Base-by-base conservation (phyloP, 92 coral and sea anemone genomes). In the Epizoanthus rinbou region DNA sequence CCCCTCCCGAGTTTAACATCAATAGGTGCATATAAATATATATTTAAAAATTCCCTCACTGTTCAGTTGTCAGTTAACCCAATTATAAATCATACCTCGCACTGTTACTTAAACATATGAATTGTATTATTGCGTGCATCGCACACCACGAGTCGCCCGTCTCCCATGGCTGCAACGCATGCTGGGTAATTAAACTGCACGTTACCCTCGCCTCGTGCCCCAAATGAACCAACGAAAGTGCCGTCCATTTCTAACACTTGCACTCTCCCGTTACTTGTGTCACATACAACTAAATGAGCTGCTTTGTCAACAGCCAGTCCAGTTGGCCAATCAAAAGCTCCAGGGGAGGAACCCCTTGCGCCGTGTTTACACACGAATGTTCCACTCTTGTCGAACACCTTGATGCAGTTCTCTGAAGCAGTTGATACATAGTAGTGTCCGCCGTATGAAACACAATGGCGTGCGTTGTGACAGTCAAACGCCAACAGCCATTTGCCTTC, bases 231-330 rank as follows among this genome's bases (percentile, higher is more conserved):
- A 22, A 82, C 41, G 59, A 82, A 87, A 11, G 70, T 83, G 28
- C 90, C 87, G 54, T 43, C 67, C 84, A 75, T 8, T 14, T 87
- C 67, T 23, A 87, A 62, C 75, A 87, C 62, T 64, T 87, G 90
- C 14, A 87, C 71, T 75, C 90, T 74, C 52, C 85, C 14, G 10
- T 87, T 87, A 56, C 74, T 64, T 22, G 82, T 73, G 57, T 87
- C 90, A 75, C 90, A 87, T 43, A 87, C 87, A 66, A 87, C 68
- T 24, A 87, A 78, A 56, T 74, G 90, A 22, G 75, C 90, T 14
- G 83, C 43, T 73, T 82, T 82, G 84, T 87, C 82, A 18, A 87
- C 63, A n/a, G 87, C 56, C 16, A 87, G 72, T n/a, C 90, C 87
- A 5, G 82, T 76, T 15, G 87, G 86, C 69, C 80, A 59, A 31